These are phyloP conservation scores for Liasis olivaceus DNA, from an alignment of 2,797 vertebrate genomes.

Conservation along the genomic window DNA sequence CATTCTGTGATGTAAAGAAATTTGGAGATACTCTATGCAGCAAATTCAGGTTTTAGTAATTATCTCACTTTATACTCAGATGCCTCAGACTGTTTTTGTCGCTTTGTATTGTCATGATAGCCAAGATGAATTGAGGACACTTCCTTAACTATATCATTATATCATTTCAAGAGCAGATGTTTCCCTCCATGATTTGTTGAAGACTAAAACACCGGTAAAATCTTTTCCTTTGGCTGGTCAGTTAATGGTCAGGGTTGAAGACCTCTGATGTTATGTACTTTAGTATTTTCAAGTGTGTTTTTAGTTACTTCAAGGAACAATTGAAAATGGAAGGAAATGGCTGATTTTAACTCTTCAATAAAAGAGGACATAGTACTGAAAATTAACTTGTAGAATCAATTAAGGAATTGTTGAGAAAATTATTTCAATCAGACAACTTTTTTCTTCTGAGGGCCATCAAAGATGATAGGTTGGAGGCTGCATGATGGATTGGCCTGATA, in stretches of 20 bases:
- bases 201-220: not conserved
- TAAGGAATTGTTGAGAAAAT: no score
- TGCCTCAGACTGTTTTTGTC: not conserved
- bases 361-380: not conserved
- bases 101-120: not conserved
- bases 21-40: not conserved
- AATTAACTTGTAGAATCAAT: not conserved
- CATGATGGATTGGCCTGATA: no score
- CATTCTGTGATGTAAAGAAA: not conserved
- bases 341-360: no score
- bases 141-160: not conserved
- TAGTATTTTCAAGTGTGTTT: not conserved
- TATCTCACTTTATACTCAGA: not conserved
- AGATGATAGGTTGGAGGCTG: no score
- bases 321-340: not conserved
- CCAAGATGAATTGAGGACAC: not conserved
- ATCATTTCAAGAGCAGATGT: not conserved
- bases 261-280: not conserved
- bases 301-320: not conserved
- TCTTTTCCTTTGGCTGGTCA: not conserved
- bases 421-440: no score
- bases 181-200: not conserved
- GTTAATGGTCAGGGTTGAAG: not conserved
- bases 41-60: not conserved
- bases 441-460: no score